Conservation (phyloP, 2,888 invertebrate genomes). For the Imbricaverruca yamaguchii region DNA sequence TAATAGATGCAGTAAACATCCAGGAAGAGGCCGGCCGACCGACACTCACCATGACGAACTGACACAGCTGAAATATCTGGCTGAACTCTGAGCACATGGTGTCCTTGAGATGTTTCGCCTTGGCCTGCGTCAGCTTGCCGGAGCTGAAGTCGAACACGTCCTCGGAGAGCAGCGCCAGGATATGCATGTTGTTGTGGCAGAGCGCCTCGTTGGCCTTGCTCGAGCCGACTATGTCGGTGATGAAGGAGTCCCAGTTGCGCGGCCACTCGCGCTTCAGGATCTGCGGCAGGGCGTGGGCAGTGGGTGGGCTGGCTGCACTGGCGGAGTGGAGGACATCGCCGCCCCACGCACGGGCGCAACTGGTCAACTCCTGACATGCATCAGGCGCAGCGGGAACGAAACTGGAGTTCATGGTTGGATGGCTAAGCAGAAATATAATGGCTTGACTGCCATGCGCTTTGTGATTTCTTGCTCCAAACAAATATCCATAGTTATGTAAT, state of each 20-base stretch:
- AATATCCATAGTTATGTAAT: no score
- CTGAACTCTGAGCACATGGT: slow-evolving; percentile 99
- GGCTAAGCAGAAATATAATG: no score
- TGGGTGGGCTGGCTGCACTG: no score
- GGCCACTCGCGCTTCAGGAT: slow-evolving; percentile 99
- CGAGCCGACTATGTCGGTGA: slow-evolving; percentile 97
- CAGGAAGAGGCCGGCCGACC: neutral
- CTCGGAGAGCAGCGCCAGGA: slow-evolving; percentile 92
- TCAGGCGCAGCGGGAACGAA: no score
- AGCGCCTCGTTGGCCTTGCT: slow-evolving; percentile 97
- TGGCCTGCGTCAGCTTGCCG: slow-evolving; percentile 96
- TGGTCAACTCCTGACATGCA: neutral
- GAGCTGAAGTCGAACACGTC: slow-evolving; percentile 99
- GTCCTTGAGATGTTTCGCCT: slow-evolving; percentile 97
- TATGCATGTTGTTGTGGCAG: slow-evolving; percentile 99
- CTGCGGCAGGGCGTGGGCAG: slow-evolving; percentile 40
- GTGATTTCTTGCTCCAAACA: no score
- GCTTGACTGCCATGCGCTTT: no score
- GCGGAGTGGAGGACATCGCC: no score
- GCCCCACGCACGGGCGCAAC: no score
- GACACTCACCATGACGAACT: slow-evolving; percentile 71
- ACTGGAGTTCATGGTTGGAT: no score
- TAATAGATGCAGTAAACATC: no score
- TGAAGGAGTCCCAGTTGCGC: slow-evolving; percentile 98
- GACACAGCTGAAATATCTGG: slow-evolving; percentile 95